A percentile compares a stretch with the other conserved stretches of the same genome.
These are phyloP conservation scores for Metaphire vulgaris DNA, from an alignment of 1,140 invertebrate species.

Conservation along the genomic window DNA sequence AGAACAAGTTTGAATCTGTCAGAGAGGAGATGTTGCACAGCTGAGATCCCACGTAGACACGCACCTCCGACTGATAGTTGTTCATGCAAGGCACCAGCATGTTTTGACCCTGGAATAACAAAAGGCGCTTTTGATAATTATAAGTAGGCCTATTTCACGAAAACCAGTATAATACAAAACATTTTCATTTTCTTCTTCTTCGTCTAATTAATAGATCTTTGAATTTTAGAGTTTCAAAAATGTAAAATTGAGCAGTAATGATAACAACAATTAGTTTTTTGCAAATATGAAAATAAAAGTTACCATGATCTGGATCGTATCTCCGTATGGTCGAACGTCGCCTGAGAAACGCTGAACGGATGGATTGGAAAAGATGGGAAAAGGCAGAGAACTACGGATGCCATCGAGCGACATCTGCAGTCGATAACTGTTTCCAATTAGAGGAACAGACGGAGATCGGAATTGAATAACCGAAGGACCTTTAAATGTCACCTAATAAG, in stretches of 20 bases:
- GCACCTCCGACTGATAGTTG: constrained; percentile 61
- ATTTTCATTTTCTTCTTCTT: too few relatives aligned
- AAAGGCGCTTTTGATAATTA: too few relatives aligned
- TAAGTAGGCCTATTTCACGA: too few relatives aligned
- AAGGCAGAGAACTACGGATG: not conserved
- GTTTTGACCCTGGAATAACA: not conserved
- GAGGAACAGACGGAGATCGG: not conserved
- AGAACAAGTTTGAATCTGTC: constrained; percentile 77
- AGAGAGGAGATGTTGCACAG: constrained; percentile 88
- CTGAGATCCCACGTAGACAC: constrained; percentile 80
- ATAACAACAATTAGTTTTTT: too few relatives aligned
- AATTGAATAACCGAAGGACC: not conserved
- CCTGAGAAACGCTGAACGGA: not conserved
- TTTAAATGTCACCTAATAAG: not conserved
- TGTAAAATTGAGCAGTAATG: too few relatives aligned
- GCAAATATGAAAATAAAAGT: too few relatives aligned
- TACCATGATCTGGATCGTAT: not conserved
- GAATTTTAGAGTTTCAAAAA: too few relatives aligned
- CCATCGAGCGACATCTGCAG: not conserved
- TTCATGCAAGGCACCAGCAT: not conserved
- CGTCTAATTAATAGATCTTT: too few relatives aligned
- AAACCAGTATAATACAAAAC: too few relatives aligned
- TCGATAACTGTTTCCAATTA: not conserved
- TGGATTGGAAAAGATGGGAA: not conserved
- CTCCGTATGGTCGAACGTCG: not conserved